Conservation (phyloP, 2,888 invertebrate genomes). For the Mesopsocus fuscifrons region DNA sequence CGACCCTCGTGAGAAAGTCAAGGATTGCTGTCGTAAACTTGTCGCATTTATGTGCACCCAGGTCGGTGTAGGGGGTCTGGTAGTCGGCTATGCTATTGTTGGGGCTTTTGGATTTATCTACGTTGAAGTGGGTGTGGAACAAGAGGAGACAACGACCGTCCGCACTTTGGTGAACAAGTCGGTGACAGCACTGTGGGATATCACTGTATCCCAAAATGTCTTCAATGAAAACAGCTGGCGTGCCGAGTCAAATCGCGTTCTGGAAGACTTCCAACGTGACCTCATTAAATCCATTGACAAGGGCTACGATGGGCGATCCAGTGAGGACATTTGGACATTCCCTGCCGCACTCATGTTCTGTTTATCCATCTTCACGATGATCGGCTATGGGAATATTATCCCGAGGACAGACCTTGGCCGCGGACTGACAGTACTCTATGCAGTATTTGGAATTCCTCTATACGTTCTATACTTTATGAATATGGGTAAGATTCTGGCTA, state of each 20-base stretch:
- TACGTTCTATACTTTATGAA: slow-evolving; percentile 76
- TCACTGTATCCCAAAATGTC: slow-evolving; percentile 40
- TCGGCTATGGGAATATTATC: slow-evolving; percentile 75
- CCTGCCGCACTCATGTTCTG: slow-evolving; percentile 80
- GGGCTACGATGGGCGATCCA: slow-evolving; percentile 51
- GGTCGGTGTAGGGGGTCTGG: slow-evolving; percentile 72
- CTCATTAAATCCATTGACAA: slow-evolving; percentile 43
- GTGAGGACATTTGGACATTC: slow-evolving; percentile 62
- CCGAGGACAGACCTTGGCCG: slow-evolving; percentile 70
- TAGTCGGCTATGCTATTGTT: slow-evolving; percentile 70
- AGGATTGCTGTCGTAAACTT: slow-evolving; percentile 68
- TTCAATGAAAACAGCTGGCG: slow-evolving; percentile 48
- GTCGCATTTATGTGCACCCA: slow-evolving; percentile 86
- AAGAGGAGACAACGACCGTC: slow-evolving; percentile 24
- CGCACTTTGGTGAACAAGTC: slow-evolving; percentile 33
- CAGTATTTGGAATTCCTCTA: slow-evolving; percentile 70
- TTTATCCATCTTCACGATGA: slow-evolving; percentile 77
- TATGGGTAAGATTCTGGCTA: slow-evolving; percentile 72
- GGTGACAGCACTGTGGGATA: slow-evolving; percentile 44
- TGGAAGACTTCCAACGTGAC: slow-evolving; percentile 45
- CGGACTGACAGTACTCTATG: slow-evolving; percentile 65
- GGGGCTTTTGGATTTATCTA: slow-evolving; percentile 66
- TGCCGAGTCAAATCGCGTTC: slow-evolving; percentile 35
- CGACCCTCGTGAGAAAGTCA: slow-evolving; percentile 54
- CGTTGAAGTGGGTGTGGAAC: slow-evolving; percentile 42